Evolutionary conservation across 2,888 invertebrate genomes (phyloP).

Genomic region (Dasypolia templi): DNA sequence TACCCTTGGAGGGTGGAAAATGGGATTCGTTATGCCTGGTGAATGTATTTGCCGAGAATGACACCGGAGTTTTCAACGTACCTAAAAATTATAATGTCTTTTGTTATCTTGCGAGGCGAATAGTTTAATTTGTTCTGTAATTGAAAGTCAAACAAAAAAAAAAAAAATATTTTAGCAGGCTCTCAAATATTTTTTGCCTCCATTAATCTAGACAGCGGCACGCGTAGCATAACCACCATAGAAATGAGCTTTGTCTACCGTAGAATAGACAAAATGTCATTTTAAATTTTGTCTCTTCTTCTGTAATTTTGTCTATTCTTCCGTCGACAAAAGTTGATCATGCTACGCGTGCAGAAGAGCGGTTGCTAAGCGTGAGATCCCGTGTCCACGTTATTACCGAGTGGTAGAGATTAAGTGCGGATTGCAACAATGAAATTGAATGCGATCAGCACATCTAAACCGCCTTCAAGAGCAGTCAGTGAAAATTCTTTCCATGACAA

Average conservation of each 20-base stretch:
- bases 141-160: background rate
- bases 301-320: no score
- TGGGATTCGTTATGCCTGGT: constrained; percentile 1
- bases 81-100: background rate
- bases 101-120: background rate
- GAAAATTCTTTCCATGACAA: background rate
- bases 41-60: background rate
- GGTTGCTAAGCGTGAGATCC: background rate
- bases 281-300: no score
- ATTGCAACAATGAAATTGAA: background rate
- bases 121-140: background rate
- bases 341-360: no score
- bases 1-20: background rate
- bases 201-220: no score
- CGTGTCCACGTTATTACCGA: background rate
- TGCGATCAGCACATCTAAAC: background rate
- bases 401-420: no score
- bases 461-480: background rate
- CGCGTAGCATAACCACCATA: no score
- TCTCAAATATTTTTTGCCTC: background rate
- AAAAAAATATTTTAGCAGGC: background rate
- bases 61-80: background rate
- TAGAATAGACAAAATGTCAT: no score
- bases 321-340: no score
- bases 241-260: no score